These are phyloP conservation scores for Caerostris darwini DNA, from an alignment of 1,140 invertebrate genomes.

Conservation along the genomic window DNA sequence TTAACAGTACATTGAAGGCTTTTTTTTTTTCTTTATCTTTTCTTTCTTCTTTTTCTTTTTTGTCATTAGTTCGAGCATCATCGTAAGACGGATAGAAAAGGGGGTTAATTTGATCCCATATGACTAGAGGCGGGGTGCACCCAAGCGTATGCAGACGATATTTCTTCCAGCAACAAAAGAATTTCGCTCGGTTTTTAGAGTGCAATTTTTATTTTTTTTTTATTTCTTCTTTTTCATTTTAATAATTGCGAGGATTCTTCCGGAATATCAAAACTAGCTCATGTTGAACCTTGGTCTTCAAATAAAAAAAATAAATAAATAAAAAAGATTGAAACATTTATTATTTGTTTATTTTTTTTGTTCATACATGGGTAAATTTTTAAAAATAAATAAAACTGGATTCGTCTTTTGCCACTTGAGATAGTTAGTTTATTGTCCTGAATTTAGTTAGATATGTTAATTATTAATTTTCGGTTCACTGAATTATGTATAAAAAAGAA, in stretches of 20 bases:
- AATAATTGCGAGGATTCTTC: neutral
- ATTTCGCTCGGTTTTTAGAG: slow-evolving; percentile 5
- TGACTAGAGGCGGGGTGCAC: neutral
- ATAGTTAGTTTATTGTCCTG: too few relatives aligned
- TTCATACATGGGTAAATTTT: too few relatives aligned
- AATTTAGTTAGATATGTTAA: too few relatives aligned
- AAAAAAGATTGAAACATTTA: too few relatives aligned
- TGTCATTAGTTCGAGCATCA: neutral
- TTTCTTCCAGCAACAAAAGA: neutral
- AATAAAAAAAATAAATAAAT: too few relatives aligned
- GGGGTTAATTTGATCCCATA: neutral
- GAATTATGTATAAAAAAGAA: too few relatives aligned
- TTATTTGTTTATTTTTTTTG: too few relatives aligned
- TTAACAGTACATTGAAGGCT: neutral
- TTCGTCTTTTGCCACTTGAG: too few relatives aligned
- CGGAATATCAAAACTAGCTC: neutral
- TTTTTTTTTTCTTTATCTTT: neutral
- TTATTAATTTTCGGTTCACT: too few relatives aligned
- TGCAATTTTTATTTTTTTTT: too few relatives aligned
- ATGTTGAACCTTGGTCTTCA: neutral
- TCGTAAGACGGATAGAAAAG: neutral
- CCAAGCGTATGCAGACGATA: slow-evolving; percentile 16
- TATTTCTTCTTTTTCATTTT: slow-evolving; percentile 25
- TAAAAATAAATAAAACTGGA: too few relatives aligned
- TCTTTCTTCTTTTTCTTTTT: neutral